A percentile compares a stretch with the other conserved stretches of the same genome.
phyloP scores from a whole-genome alignment of 2,888 invertebrate species.

The Sympetrum striolatum region DNA sequence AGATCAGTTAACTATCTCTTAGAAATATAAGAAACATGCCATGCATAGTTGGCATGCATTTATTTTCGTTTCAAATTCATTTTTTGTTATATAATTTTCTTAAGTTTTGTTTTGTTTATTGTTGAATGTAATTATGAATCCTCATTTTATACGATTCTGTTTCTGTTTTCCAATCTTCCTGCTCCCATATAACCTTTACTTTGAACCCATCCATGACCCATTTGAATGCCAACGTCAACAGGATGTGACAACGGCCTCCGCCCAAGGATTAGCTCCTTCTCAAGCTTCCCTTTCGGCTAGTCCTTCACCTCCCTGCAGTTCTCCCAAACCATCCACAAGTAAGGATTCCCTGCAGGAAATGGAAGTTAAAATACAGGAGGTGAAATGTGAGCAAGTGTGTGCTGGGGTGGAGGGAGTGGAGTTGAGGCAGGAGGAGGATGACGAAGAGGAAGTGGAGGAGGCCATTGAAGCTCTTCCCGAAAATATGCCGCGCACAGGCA shows the following conservation, averaged over 20 bases:
- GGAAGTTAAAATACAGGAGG: background rate
- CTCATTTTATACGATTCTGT: slow-evolving; percentile 24
- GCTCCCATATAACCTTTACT: background rate
- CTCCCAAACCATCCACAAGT: slow-evolving; percentile 24
- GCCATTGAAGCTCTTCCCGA: slow-evolving; percentile 10
- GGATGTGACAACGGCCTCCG: background rate
- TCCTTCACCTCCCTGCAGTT: slow-evolving; percentile 12
- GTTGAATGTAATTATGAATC: background rate
- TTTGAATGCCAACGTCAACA: slow-evolving; percentile 15
- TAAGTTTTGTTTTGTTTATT: background rate
- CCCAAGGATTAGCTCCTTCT: slow-evolving; percentile 14
- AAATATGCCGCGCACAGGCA: slow-evolving; percentile 8
- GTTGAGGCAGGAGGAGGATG: background rate
- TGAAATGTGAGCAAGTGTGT: background rate
- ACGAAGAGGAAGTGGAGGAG: slow-evolving; percentile 6
- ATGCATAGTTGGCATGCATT: background rate
- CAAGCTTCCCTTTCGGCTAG: background rate
- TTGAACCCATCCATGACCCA: background rate
- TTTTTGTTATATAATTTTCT: background rate
- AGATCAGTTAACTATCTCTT: background rate
- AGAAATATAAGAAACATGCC: background rate
- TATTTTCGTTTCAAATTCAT: background rate
- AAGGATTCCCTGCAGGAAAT: slow-evolving; percentile 27
- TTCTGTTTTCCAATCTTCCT: slow-evolving; percentile 25
- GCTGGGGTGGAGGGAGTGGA: background rate